Conservation (phyloP, 2,113 vertebrate species). For the Cyanoderma ruficeps region DNA sequence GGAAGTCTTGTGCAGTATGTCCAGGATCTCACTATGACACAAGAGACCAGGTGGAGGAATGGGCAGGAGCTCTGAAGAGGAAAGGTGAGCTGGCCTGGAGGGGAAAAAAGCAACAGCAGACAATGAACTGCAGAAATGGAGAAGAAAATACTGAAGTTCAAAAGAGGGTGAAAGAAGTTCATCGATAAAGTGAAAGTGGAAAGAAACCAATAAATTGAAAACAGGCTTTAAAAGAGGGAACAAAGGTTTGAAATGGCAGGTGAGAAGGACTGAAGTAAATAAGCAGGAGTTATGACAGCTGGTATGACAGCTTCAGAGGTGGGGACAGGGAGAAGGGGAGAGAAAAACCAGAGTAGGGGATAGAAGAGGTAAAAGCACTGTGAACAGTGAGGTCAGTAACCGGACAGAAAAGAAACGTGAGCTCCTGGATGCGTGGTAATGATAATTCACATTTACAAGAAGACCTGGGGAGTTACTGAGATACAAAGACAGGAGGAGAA, state of each 20-base stretch:
- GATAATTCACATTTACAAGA: not conserved
- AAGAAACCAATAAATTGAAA: not conserved
- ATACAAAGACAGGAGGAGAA: not conserved
- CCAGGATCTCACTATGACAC: not conserved
- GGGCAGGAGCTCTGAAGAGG: not conserved
- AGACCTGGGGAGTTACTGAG: not conserved
- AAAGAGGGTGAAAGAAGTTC: not conserved
- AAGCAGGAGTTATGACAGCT: not conserved
- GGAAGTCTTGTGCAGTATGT: fast-evolving
- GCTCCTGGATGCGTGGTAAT: not conserved
- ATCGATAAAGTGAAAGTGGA: not conserved
- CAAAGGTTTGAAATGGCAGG: not conserved
- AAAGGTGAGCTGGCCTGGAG: not conserved
- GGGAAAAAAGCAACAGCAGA: not conserved
- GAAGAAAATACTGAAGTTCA: not conserved
- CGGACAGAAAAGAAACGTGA: not conserved
- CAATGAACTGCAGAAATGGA: not conserved
- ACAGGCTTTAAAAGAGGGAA: not conserved
- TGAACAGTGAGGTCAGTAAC: not conserved
- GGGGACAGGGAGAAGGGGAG: not conserved
- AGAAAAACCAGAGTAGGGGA: fast-evolving
- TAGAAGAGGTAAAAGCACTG: not conserved
- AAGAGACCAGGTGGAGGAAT: not conserved
- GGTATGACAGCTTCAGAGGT: not conserved
- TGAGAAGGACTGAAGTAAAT: not conserved